A percentile compares a stretch with the other conserved stretches of the same genome.
Evolutionary conservation across 2,797 vertebrate genomes (phyloP).

Genomic region (Heteromormyrus szaboi): DNA sequence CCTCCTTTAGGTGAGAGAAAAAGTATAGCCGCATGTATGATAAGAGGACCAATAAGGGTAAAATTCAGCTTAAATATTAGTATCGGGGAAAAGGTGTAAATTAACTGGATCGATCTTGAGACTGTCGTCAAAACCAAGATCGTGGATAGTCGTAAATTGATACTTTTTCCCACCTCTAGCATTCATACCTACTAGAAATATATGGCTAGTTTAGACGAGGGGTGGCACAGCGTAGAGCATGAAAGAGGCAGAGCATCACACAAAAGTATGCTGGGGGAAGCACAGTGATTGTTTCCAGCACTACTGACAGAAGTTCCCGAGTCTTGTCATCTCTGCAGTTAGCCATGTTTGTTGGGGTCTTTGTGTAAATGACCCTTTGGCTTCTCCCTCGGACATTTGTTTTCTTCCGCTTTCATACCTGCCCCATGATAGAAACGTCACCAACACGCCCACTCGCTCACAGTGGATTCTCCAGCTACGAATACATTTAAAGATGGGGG

Average conservation of each 20-base stretch:
- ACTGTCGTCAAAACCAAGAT: background rate
- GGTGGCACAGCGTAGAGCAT: background rate
- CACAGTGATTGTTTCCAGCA: background rate
- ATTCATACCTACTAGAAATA: background rate
- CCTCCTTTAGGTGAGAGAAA: background rate
- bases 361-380: background rate
- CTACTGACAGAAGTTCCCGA: background rate
- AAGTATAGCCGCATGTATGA: background rate
- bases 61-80: background rate
- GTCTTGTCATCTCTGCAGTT: background rate
- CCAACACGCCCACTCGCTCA: background rate
- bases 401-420: background rate
- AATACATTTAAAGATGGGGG: background rate
- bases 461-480: background rate
- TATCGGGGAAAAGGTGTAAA: background rate
- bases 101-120: background rate
- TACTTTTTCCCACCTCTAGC: background rate
- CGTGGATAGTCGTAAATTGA: background rate
- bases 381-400: background rate
- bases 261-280: background rate
- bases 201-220: background rate
- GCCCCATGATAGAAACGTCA: background rate
- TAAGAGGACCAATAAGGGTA: background rate
- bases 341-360: background rate
- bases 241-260: background rate